Evolutionary conservation across 2,113 vertebrate species (phyloP).

Genomic region (Naja naja): DNA sequence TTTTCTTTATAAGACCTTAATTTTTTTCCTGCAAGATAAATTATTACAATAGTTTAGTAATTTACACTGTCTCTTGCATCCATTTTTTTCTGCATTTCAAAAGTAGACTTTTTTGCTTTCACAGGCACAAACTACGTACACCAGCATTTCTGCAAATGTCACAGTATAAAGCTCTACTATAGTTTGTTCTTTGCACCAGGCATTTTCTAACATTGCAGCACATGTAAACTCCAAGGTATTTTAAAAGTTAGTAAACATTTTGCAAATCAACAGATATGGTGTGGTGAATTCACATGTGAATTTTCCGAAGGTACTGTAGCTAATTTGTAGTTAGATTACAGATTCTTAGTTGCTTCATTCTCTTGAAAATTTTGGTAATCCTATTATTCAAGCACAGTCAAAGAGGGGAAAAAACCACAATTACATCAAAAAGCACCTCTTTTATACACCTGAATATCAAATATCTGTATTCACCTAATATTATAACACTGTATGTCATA

Average conservation of each 20-base stretch:
- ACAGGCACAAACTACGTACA: not conserved
- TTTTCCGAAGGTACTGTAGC: not conserved
- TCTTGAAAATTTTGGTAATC: not conserved
- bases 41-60: not conserved
- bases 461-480: not conserved
- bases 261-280: not conserved
- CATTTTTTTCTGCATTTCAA: not conserved
- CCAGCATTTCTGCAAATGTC: not conserved
- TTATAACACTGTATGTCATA: not conserved
- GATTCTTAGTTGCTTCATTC: not conserved
- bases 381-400: not conserved
- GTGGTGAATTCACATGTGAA: not conserved
- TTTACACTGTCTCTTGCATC: not conserved
- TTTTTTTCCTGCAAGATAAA: not conserved
- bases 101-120: not conserved
- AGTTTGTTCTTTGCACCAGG: not conserved
- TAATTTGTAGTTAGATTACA: not conserved
- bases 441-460: constrained; percentile 7
- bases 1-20: not conserved
- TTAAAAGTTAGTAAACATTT: not conserved
- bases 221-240: not conserved
- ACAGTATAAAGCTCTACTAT: not conserved
- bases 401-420: not conserved
- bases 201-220: not conserved
- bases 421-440: not conserved